Conservation (phyloP, 2,797 vertebrate species). For the Cyclopterus lumpus region DNA sequence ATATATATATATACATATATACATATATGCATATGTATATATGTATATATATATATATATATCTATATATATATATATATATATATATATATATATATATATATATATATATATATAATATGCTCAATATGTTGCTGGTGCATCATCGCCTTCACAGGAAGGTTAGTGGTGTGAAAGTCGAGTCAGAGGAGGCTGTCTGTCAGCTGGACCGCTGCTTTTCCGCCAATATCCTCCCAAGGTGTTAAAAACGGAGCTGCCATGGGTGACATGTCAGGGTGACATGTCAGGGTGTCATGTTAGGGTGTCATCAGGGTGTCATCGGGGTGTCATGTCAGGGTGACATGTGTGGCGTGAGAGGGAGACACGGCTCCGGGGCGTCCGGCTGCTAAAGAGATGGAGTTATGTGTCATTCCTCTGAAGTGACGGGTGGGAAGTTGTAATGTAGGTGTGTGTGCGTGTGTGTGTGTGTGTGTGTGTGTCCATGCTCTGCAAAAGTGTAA, state of each 20-base stretch:
- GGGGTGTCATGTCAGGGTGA: constrained; percentile 53
- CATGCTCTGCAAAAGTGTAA: background rate
- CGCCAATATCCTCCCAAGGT: constrained; percentile 53
- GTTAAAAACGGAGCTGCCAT: constrained; percentile 66
- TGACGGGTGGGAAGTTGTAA: constrained; percentile 36
- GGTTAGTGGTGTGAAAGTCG: constrained; percentile 42
- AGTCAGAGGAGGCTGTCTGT: constrained; percentile 67
- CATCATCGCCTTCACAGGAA: constrained; percentile 48
- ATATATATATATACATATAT: no score
- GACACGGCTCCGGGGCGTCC: constrained; percentile 40
- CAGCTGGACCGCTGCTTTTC: constrained; percentile 46
- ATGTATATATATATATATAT: no score
- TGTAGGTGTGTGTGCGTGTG: background rate
- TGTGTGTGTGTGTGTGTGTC: background rate
- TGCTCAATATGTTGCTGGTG: constrained; percentile 30
- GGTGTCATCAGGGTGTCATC: constrained; percentile 48
- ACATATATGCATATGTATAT: no score
- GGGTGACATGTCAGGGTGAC: constrained; percentile 47
- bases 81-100: no score
- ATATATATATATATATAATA: no score
- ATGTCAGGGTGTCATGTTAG: constrained; percentile 34
- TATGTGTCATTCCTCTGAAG: constrained; percentile 36
- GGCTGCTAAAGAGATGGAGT: constrained; percentile 33
- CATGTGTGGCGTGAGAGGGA: constrained; percentile 64
- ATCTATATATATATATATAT: no score